phyloP scores from a whole-genome alignment of 2,888 invertebrate genomes.

The Hirtodrosophila duncani region DNA sequence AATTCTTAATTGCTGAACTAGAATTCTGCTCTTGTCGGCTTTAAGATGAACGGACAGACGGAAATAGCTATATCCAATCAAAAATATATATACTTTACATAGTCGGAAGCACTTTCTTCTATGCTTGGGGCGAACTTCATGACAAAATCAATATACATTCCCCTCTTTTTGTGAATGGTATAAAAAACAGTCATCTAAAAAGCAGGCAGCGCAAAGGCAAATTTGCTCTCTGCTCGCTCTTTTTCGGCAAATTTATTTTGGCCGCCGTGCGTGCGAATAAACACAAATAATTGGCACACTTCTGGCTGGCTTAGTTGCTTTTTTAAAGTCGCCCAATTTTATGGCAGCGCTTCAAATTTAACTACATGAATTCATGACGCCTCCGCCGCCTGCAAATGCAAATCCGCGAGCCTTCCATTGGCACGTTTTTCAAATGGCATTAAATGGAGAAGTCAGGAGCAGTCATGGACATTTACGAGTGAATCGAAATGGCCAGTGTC shows the following conservation, averaged over 20 bases:
- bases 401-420: conserved; percentile 30
- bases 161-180: no score
- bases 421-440: conserved; percentile 45
- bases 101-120: no score
- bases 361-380: conserved; percentile 18
- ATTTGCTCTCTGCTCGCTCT: conserved; percentile 46
- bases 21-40: no score
- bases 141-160: no score
- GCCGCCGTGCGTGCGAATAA: conserved; percentile 27
- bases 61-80: no score
- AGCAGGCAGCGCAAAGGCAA: conserved; percentile 37
- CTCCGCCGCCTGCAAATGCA: conserved; percentile 28
- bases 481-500: neutral
- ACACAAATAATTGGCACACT: conserved; percentile 49
- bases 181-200: no score
- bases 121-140: no score
- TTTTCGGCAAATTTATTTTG: conserved; percentile 24
- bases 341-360: conserved; percentile 36
- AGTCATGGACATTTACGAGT: conserved; percentile 39
- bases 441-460: no score
- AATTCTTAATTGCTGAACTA: no score
- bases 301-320: conserved; percentile 30
- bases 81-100: no score
- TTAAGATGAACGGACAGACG: no score
- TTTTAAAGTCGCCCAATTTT: conserved; percentile 39